A percentile compares a stretch with the other conserved stretches of the same genome.
phyloP scores from a whole-genome alignment of 2,113 vertebrate genomes.

The Oenanthe melanoleuca region DNA sequence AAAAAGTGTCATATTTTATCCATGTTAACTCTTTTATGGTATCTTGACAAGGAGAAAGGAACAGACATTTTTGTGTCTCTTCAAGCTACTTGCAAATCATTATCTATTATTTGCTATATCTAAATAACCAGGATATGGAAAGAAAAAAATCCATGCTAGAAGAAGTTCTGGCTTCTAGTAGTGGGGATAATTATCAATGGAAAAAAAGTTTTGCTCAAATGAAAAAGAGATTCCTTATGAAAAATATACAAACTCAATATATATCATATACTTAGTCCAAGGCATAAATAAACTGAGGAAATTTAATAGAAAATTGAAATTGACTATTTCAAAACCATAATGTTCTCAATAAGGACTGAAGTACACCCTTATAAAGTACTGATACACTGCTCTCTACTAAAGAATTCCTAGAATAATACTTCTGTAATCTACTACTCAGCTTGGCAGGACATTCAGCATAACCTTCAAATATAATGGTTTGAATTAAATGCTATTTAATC shows the following conservation, averaged over 20 bases:
- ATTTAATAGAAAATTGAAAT: neutral
- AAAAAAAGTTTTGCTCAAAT: neutral
- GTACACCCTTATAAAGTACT: neutral
- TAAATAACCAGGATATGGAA: neutral
- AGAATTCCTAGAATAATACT: neutral
- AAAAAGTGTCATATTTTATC: neutral
- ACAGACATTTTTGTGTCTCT: neutral
- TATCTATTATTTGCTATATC: neutral
- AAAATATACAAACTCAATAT: neutral
- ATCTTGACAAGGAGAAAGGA: neutral
- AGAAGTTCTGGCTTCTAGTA: neutral
- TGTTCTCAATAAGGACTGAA: neutral
- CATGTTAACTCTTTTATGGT: neutral
- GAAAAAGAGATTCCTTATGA: neutral
- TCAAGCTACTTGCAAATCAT: neutral
- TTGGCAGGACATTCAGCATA: neutral
- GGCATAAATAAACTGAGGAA: neutral
- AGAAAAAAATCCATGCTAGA: neutral
- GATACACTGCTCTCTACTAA: neutral
- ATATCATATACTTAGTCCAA: neutral
- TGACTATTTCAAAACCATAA: neutral
- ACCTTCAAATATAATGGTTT: neutral
- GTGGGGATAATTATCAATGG: neutral
- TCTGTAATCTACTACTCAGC: neutral
- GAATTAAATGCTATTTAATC: constrained; percentile 7